Base-by-base conservation (phyloP, 2,797 vertebrate genomes). In the Mormyrops attenuatus region DNA sequence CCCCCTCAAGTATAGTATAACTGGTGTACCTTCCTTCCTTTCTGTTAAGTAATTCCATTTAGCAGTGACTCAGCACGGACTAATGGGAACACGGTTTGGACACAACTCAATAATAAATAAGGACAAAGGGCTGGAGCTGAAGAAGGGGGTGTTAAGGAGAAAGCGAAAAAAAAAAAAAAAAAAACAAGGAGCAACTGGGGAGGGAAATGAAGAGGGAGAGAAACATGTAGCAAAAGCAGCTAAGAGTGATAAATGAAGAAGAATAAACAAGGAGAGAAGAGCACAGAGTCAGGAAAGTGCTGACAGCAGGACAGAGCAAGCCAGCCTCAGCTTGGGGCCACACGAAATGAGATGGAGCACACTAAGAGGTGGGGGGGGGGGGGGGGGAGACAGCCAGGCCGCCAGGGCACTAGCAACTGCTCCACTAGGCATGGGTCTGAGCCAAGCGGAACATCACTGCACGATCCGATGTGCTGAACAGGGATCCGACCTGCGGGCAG, bases 291-390 rank as follows among this genome's bases (percentile, higher is more conserved):
- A 34, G 63, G 26, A 34, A 69, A 69, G 63, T 34, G 63, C 63
- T 69, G 63, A 69, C 63, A 69, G 63, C 26, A 69, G 26, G 26
- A 15, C 63, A 15, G 63, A 69, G 63, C 3, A 5, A 13, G 63
- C 63, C 63, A 69, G 63, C 26, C 3, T 69, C 26, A 30, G 26
- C 63, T 4, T 13, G 63, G 26, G 9, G 34, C 26, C 26, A 11
- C 9, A 30, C 8, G 22, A 4, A 30, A 30, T 5, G 63, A 66
- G 63, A 66, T 66, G 66, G 88, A 85, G 44, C 49, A 87, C 26
- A 90, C 80, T 87, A 20, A 87, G 86, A 17, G 87, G 85, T 69
- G 53, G 89, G 53, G 88, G 85, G 80, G 88, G 73, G n/a, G 90
- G 20, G 88, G 17, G 80, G 88, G 73, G 73, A 89, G 49, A 89